Base-by-base conservation (phyloP, 2,113 vertebrate species). In the Aldabrachelys gigantea region DNA sequence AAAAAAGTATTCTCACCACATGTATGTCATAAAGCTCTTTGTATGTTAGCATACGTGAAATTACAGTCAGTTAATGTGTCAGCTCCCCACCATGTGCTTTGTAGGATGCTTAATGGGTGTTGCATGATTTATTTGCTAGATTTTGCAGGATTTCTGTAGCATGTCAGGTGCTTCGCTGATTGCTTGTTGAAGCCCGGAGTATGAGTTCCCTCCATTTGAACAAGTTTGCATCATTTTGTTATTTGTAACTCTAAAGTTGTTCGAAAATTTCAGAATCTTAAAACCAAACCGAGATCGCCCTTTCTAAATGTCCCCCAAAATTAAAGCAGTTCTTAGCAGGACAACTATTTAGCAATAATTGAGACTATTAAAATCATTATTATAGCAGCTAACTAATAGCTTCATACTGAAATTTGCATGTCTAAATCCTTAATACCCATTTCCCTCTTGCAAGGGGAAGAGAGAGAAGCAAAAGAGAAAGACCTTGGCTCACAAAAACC, bases 141-240 rank as follows among this genome's bases (percentile, higher is more conserved):
- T 90, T 97, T 96, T 85, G 88, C 92, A 96, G 94, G 92, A 88
- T 95, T 97, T 97, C 88, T 95, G 75, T 96, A 88, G 86, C 47
- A 5, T 97, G 95, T 96, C 92, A 89, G 78, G 93, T 90, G 52
- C 95, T 97, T 98, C 92, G 78, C 92, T 97, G 94, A 97, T 97
- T 96, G 92, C 91, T 94, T 94, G 91, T 90, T 94, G 95, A 96
- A 96, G 92, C 94, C 85, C 94, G 78, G 57, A 97, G 90, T 87
- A 93, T 82, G 85, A 94, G 91, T 85, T 97, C 81, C 88, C 93
- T 96, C 91, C 96, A 19, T 82, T 29, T 82, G 38, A 83, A 83
- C 24, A 59, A 29, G 13, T 83, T 41, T 97, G 95, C 94, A 96
- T 95, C 93, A 93, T 97, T 72, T 97, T 95, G 69, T 91, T 96